Evolutionary conservation across 2,113 vertebrate species (phyloP).

Genomic region (Nematolebias whitei): DNA sequence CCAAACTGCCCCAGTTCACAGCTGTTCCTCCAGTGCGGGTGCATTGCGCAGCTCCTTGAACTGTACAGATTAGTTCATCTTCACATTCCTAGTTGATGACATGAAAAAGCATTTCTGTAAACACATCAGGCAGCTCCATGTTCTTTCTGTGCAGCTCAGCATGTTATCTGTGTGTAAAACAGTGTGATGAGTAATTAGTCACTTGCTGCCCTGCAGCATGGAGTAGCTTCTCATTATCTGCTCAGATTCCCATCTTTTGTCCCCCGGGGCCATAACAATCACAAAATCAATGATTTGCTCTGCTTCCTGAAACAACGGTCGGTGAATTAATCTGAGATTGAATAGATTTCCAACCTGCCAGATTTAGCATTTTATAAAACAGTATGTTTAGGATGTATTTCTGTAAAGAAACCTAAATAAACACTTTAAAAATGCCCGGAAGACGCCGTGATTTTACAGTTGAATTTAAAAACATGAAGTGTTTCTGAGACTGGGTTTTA

Average conservation of each 20-base stretch:
- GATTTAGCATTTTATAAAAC: slow-evolving; percentile 24
- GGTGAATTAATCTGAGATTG: slow-evolving; percentile 50
- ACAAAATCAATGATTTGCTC: slow-evolving; percentile 64
- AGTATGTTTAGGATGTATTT: neutral
- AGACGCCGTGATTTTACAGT: too few relatives aligned
- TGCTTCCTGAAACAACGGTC: slow-evolving; percentile 56
- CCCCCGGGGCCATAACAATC: slow-evolving; percentile 60
- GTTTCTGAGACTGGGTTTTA: neutral
- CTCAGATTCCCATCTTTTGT: slow-evolving; percentile 57
- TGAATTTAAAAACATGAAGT: neutral
- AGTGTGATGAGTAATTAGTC: slow-evolving; percentile 23
- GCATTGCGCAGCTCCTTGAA: too few relatives aligned
- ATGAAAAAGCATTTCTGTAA: neutral
- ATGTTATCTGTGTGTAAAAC: neutral
- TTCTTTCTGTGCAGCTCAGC: neutral
- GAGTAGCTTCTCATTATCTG: slow-evolving; percentile 63
- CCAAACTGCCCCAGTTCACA: too few relatives aligned
- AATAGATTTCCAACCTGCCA: slow-evolving; percentile 45
- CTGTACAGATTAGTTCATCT: too few relatives aligned
- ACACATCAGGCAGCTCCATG: neutral
- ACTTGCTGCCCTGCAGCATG: slow-evolving; percentile 53
- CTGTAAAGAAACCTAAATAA: neutral
- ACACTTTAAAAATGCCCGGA: neutral
- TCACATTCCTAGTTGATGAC: neutral
- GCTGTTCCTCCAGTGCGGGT: too few relatives aligned